phyloP scores from a whole-genome alignment of 1,140 invertebrate genomes.

The Drosophila varians region DNA sequence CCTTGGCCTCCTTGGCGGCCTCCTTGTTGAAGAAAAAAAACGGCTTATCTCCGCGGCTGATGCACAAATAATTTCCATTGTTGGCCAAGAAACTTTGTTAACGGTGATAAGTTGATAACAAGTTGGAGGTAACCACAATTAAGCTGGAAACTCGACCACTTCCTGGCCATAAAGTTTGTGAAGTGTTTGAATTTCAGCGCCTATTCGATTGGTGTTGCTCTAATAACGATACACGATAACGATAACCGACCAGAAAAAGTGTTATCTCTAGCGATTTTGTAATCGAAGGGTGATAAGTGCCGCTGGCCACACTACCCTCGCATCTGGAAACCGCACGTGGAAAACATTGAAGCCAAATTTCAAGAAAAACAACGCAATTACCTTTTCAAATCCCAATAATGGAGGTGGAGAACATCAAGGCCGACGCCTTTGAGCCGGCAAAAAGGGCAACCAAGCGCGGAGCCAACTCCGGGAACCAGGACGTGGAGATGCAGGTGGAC shows the following conservation, averaged over 20 bases:
- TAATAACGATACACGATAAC: neutral
- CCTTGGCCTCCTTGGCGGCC: conserved; percentile 12
- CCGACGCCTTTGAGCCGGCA: conserved; percentile 85
- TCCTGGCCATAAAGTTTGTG: neutral
- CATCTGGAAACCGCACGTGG: conserved; percentile 31
- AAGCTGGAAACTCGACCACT: neutral
- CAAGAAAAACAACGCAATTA: conserved; percentile 36
- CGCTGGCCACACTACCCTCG: neutral
- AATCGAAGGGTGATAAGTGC: neutral
- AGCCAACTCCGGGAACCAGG: conserved; percentile 69
- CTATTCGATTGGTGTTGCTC: neutral
- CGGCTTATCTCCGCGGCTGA: conserved; percentile 47
- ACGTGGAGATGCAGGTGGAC: conserved; percentile 86
- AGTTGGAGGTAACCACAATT: conserved; percentile 18
- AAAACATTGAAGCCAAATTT: neutral
- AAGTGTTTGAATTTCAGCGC: neutral
- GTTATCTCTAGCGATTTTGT: neutral
- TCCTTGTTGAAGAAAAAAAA: too few relatives aligned
- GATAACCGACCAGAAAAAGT: neutral
- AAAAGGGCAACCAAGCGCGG: conserved; percentile 85
- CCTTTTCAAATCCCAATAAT: conserved; percentile 25
- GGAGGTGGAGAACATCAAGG: conserved; percentile 84
- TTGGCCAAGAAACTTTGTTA: conserved; percentile 36
- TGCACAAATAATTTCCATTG: conserved; percentile 57
- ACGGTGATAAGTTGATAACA: neutral